phyloP scores from a whole-genome alignment of 1,140 invertebrate species.

The Lordiphosa mommai region DNA sequence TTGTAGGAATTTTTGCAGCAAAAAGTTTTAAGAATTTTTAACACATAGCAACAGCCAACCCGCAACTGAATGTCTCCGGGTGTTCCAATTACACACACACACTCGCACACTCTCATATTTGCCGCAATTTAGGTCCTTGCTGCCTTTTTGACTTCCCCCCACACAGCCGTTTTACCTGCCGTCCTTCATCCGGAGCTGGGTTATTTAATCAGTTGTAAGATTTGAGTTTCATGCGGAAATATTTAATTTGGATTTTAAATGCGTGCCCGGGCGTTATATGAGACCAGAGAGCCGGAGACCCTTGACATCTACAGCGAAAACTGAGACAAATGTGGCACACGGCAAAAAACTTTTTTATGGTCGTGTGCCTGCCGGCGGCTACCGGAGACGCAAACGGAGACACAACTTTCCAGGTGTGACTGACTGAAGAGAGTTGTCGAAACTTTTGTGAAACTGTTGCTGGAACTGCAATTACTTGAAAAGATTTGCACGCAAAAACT shows the following conservation, averaged over 20 bases:
- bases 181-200: slow-evolving; percentile 29
- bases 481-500: too few species aligned
- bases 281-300: slow-evolving; percentile 51
- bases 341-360: slow-evolving; percentile 8
- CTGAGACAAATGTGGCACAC: slow-evolving; percentile 59
- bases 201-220: slow-evolving; percentile 78
- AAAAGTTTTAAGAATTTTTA: slow-evolving; percentile 51
- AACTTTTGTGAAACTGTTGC: too few species aligned
- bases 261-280: slow-evolving; percentile 62
- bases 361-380: neutral
- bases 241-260: slow-evolving; percentile 78
- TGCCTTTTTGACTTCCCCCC: slow-evolving; percentile 57
- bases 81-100: slow-evolving; percentile 56
- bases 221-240: slow-evolving; percentile 76
- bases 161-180: neutral
- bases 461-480: too few species aligned
- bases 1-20: slow-evolving; percentile 35
- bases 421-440: slow-evolving; percentile 19
- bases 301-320: slow-evolving; percentile 44
- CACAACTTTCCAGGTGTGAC: slow-evolving; percentile 41
- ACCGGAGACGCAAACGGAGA: slow-evolving; percentile 6
- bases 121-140: slow-evolving; percentile 59
- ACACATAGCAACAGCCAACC: slow-evolving; percentile 18
- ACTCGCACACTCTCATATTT: slow-evolving; percentile 28
- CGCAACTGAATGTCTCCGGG: slow-evolving; percentile 42